Conservation (phyloP, 2,888 invertebrate genomes). For the Timema cristinae region DNA sequence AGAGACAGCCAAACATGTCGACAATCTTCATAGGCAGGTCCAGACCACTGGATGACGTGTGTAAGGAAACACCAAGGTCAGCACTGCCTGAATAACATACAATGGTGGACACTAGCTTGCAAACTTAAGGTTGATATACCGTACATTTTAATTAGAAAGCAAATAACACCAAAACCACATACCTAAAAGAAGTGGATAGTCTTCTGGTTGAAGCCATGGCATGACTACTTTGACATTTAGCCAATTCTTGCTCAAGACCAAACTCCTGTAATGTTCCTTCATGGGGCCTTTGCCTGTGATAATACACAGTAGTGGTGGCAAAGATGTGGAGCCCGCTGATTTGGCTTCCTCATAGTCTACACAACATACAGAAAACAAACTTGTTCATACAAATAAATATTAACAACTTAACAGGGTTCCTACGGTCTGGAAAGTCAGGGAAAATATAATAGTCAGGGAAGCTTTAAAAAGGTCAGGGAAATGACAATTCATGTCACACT, state of each 20-base stretch:
- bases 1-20: conserved; percentile 96
- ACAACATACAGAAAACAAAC: conserved; percentile 31
- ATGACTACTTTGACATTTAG: conserved; percentile 72
- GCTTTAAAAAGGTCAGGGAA: too few species aligned
- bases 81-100: conserved; percentile 62
- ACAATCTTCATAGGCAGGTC: conserved; percentile 99
- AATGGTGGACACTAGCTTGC: not conserved
- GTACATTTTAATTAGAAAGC: too few species aligned
- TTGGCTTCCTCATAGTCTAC: conserved; percentile 65
- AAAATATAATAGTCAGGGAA: too few species aligned
- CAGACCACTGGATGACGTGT: conserved; percentile 92
- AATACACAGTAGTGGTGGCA: conserved; percentile 79
- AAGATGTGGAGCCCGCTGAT: conserved; percentile 45
- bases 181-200: conserved; percentile 85
- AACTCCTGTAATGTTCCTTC: conserved; percentile 71
- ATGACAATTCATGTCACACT: too few species aligned
- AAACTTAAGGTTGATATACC: too few species aligned
- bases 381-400: too few species aligned
- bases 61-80: conserved; percentile 95
- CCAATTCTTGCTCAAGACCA: conserved; percentile 65
- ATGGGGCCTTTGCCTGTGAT: conserved; percentile 97
- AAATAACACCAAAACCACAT: conserved; percentile 14
- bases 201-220: conserved; percentile 87
- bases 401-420: too few species aligned
- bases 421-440: too few species aligned